A percentile compares a stretch with the other conserved stretches of the same genome.
Evolutionary conservation across 2,888 invertebrate species (phyloP).

Genomic region (Pantelozetes paolii): DNA sequence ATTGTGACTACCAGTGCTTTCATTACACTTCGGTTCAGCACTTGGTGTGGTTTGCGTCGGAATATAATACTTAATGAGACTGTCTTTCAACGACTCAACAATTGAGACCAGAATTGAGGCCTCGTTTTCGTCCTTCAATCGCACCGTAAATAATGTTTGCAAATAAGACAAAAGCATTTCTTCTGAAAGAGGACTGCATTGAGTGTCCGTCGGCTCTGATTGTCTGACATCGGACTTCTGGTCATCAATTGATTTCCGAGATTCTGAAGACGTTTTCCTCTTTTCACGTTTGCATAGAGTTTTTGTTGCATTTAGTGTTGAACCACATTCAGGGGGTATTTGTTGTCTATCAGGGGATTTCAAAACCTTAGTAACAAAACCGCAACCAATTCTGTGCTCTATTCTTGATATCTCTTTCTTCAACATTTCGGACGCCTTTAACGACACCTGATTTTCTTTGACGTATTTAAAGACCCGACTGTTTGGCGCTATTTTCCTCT

Average conservation of each 20-base stretch:
- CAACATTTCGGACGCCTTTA: constrained; percentile 23
- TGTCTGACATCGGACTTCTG: no score
- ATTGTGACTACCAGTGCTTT: neutral
- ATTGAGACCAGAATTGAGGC: neutral
- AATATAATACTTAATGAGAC: neutral
- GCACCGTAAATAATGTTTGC: neutral
- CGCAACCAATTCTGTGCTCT: neutral
- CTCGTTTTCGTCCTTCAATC: neutral
- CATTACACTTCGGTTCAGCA: neutral
- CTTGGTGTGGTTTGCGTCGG: neutral
- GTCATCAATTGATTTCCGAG: no score
- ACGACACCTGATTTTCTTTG: constrained; percentile 13
- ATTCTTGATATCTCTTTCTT: neutral
- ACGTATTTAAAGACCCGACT: neutral
- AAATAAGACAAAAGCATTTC: neutral
- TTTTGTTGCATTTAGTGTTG: no score
- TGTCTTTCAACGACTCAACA: neutral
- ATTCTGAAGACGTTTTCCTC: no score
- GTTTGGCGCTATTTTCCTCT: neutral
- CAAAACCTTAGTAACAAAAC: neutral
- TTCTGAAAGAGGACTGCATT: neutral
- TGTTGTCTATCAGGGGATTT: no score
- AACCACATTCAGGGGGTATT: no score
- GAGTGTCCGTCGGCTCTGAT: no score
- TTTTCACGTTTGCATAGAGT: no score